These are phyloP conservation scores for Cecropterus lyciades DNA, from an alignment of 1,140 invertebrate species.

Conservation along the genomic window DNA sequence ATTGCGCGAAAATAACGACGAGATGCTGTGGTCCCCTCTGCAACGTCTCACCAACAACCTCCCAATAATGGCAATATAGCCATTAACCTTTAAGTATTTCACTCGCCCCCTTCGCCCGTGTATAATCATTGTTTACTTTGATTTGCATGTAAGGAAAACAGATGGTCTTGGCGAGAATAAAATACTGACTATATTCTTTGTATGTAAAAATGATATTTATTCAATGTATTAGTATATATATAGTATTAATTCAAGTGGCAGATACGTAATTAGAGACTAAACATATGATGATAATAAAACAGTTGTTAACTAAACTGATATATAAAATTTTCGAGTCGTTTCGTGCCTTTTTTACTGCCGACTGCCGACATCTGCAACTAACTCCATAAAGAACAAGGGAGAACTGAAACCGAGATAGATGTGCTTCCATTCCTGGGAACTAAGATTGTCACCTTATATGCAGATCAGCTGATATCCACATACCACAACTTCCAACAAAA, in stretches of 20 bases:
- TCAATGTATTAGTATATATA: not conserved
- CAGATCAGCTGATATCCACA: too few relatives aligned
- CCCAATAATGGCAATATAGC: slow-evolving; percentile 60
- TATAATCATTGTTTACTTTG: slow-evolving; percentile 46
- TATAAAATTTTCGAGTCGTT: not conserved
- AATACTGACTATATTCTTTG: not conserved
- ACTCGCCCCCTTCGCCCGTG: slow-evolving; percentile 43
- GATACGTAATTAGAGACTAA: not conserved
- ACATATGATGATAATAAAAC: not conserved
- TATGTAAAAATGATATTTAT: not conserved
- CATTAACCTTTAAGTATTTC: slow-evolving; percentile 66
- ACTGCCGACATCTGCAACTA: too few relatives aligned
- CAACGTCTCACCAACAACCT: slow-evolving; percentile 55
- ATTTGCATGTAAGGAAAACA: slow-evolving; percentile 46
- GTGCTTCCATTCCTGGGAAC: too few relatives aligned
- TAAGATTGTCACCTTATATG: too few relatives aligned
- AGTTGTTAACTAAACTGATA: not conserved
- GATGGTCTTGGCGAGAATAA: slow-evolving; percentile 26
- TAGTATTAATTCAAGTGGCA: slow-evolving; percentile 10
- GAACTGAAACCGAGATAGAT: too few relatives aligned
- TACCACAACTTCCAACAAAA: too few relatives aligned
- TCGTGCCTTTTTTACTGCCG: too few relatives aligned
- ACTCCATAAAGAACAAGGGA: too few relatives aligned
- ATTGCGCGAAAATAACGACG: slow-evolving; percentile 78
- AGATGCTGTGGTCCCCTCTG: slow-evolving; percentile 66